Percentiles rank a stretch among this genome's conserved stretches.
phyloP scores from a whole-genome alignment of 2,113 vertebrate genomes.

The Hylia prasina region DNA sequence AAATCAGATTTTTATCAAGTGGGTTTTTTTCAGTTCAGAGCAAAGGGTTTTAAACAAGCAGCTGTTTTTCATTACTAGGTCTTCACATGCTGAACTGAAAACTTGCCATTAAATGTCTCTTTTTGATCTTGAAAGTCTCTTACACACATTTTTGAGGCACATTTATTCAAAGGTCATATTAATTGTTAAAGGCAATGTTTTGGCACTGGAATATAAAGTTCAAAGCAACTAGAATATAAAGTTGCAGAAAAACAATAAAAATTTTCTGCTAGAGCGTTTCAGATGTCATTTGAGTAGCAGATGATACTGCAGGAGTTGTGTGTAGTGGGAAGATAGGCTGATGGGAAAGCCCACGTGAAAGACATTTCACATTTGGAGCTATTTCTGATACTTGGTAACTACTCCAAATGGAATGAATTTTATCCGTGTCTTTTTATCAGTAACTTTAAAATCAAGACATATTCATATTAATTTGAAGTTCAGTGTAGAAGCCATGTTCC shows the following conservation, averaged over 20 bases:
- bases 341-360: not conserved
- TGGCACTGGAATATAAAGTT: not conserved
- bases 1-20: not conserved
- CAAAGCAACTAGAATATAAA: not conserved
- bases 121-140: conserved; percentile 41
- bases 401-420: not conserved
- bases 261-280: not conserved
- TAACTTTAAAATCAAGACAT: not conserved
- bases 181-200: not conserved
- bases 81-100: conserved; percentile 34
- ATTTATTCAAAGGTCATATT: not conserved
- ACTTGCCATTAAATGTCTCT: conserved; percentile 8
- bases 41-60: conserved; percentile 16
- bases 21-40: not conserved
- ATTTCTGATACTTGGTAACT: not conserved
- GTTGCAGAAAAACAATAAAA: not conserved
- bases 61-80: not conserved
- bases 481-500: not conserved
- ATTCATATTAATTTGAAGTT: not conserved
- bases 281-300: not conserved
- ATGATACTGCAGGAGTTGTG: not conserved
- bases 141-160: not conserved
- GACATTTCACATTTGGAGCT: not conserved
- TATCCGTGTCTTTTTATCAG: not conserved
- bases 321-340: not conserved